phyloP scores from a whole-genome alignment of 1,140 invertebrate species.

The Papilio polyxenes region DNA sequence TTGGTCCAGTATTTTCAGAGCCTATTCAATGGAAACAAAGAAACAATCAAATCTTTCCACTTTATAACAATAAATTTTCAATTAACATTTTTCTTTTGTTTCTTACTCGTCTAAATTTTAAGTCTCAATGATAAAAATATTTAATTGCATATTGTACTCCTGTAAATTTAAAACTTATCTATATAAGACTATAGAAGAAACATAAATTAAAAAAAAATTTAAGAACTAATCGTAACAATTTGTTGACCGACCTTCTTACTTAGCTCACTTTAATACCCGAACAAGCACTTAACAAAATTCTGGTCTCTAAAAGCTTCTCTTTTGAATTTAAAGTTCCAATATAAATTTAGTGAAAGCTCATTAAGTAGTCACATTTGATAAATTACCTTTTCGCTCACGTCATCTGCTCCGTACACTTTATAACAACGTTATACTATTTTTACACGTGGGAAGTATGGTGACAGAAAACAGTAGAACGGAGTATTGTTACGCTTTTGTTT shows the following conservation, averaged over 20 bases:
- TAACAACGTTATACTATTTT: not conserved
- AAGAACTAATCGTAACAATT: not conserved
- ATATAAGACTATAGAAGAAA: not conserved
- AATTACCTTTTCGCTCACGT: constrained; percentile 15
- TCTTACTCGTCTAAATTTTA: no score
- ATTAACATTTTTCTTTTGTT: no score
- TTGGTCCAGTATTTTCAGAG: no score
- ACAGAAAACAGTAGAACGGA: no score
- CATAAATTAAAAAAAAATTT: not conserved
- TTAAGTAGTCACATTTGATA: constrained; percentile 18
- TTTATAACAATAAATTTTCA: no score
- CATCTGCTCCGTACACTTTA: not conserved
- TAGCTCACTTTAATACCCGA: not conserved
- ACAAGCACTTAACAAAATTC: not conserved
- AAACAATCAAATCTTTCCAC: no score
- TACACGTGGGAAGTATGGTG: not conserved
- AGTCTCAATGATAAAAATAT: no score
- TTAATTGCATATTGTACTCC: no score
- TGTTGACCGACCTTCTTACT: not conserved
- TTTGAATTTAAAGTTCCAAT: constrained; percentile 16
- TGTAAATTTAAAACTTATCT: no score
- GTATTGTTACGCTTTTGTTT: not conserved
- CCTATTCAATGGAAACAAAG: no score
- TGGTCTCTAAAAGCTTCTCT: not conserved
- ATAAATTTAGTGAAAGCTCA: constrained; percentile 25